Evolutionary conservation across 64 coral and sea anemone genomes (phyloP).

Genomic region (Porites australiensis): DNA sequence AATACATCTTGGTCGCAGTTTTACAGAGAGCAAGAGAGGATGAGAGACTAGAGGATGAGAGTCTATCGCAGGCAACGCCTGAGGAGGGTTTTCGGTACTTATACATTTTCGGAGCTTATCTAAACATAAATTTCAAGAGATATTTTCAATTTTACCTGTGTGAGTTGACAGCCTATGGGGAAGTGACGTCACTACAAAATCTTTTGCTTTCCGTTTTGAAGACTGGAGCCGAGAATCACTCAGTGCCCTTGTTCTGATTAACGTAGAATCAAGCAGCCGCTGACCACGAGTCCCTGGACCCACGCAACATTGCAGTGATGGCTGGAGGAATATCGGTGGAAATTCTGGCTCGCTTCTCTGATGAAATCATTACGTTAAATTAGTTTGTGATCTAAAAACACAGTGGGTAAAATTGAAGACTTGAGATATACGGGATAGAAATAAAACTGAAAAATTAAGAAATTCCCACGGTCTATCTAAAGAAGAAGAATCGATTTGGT

Average conservation of each 20-base stretch:
- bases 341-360: background rate
- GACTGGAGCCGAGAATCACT: constrained; percentile 19
- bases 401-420: too few species aligned
- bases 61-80: too few species aligned
- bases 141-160: constrained; percentile 12
- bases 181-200: constrained; percentile 9
- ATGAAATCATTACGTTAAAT: background rate
- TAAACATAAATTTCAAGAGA: too few species aligned
- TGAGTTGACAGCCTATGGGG: constrained; percentile 24
- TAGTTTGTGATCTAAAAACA: too few species aligned
- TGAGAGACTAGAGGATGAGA: too few species aligned
- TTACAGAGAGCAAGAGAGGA: too few species aligned
- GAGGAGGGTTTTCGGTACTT: too few species aligned
- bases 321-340: constrained; percentile 13
- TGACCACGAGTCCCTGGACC: constrained; percentile 21
- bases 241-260: constrained; percentile 15
- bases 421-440: too few species aligned
- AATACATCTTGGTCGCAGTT: too few species aligned
- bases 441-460: too few species aligned
- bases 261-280: constrained; percentile 34
- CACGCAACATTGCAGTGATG: constrained; percentile 13
- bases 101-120: too few species aligned
- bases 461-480: background rate
- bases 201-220: background rate
- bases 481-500: background rate